Percentiles rank a stretch among this genome's conserved stretches.
phyloP scores from a whole-genome alignment of 2,113 vertebrate species.

The Enhydra lutris region DNA sequence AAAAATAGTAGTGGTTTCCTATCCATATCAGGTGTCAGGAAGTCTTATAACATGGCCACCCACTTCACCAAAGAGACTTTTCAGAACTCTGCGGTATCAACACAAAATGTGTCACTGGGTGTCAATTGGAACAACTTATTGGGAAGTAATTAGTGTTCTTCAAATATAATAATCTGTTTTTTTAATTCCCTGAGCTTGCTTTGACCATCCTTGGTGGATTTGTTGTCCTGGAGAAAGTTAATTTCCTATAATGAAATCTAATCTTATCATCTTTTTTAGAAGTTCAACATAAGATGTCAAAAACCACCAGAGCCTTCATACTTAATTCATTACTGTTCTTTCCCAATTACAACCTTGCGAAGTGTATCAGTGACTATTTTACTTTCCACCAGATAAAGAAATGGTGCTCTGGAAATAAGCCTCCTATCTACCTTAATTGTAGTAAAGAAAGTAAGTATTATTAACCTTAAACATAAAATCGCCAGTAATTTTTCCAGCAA shows the following conservation, averaged over 20 bases:
- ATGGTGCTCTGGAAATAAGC: background rate
- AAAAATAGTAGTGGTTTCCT: background rate
- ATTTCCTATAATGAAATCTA: background rate
- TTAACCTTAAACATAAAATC: background rate
- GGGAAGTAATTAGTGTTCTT: background rate
- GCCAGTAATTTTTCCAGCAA: background rate
- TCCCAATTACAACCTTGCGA: constrained; percentile 64
- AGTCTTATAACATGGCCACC: background rate
- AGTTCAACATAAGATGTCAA: background rate
- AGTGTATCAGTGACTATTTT: constrained; percentile 43
- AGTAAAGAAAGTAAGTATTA: constrained; percentile 43
- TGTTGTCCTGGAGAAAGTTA: background rate
- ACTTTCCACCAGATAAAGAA: background rate
- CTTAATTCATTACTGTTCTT: background rate
- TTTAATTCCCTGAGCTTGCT: background rate
- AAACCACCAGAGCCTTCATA: background rate
- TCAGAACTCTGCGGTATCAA: background rate
- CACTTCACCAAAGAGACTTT: background rate
- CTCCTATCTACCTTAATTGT: background rate
- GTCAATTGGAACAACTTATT: background rate
- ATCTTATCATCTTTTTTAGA: constrained; percentile 34
- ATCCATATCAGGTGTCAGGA: background rate
- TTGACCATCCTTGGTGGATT: background rate
- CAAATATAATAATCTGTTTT: background rate
- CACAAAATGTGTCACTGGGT: background rate